phyloP scores from a whole-genome alignment of 2,113 vertebrate species.

The Nymphicus hollandicus region DNA sequence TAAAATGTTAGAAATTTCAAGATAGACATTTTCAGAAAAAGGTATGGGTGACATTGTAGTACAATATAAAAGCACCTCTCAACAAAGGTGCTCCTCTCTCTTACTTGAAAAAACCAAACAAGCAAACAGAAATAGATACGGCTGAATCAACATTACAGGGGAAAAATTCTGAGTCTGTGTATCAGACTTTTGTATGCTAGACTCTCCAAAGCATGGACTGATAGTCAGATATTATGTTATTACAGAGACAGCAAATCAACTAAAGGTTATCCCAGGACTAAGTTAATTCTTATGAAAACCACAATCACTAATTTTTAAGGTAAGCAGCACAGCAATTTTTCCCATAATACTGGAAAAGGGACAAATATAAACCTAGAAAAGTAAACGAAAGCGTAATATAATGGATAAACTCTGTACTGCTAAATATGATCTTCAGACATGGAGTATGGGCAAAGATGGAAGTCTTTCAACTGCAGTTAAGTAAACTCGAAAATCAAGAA shows the following conservation, averaged over 20 bases:
- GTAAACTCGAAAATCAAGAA: conserved; percentile 1
- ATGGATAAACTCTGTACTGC: background rate
- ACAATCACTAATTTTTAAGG: background rate
- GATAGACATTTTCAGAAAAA: background rate
- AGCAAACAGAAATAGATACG: background rate
- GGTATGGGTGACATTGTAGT: background rate
- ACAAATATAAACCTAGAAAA: background rate
- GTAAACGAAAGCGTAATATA: background rate
- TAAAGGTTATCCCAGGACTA: background rate
- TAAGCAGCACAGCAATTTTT: background rate
- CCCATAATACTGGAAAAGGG: background rate
- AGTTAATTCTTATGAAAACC: background rate
- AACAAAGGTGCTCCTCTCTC: background rate
- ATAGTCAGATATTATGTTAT: background rate
- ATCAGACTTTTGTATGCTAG: background rate
- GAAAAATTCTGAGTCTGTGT: background rate
- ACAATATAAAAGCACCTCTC: background rate
- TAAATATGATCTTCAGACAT: background rate
- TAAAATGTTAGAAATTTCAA: background rate
- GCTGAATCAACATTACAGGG: background rate
- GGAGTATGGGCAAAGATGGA: background rate
- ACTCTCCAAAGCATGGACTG: background rate
- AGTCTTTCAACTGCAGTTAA: background rate
- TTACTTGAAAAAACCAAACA: background rate
- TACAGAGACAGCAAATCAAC: background rate